Conservation (phyloP, 2,113 vertebrate species). For the Zosterops borbonicus region DNA sequence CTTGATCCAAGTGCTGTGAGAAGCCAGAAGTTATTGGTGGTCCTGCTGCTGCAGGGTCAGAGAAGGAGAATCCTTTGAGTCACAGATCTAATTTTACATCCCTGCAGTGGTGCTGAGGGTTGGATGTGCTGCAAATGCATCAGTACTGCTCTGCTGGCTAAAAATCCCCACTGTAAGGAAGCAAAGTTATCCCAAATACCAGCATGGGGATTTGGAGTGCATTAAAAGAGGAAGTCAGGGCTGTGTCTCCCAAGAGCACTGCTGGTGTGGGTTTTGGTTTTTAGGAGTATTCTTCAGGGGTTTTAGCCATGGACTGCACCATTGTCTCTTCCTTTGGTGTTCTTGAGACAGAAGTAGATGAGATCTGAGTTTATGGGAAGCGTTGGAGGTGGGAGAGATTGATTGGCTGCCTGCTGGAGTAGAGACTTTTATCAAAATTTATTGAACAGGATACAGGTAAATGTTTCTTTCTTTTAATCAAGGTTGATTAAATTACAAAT, state of each 20-base stretch:
- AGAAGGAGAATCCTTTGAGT: not conserved
- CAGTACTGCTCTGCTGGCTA: not conserved
- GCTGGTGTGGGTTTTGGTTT: not conserved
- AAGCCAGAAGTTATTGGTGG: not conserved
- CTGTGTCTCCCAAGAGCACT: not conserved
- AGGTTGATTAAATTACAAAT: constrained; percentile 57
- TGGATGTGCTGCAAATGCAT: not conserved
- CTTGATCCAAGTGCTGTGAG: not conserved
- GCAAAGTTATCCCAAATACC: not conserved
- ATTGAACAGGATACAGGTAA: constrained; percentile 31
- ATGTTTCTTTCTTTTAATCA: constrained; percentile 67
- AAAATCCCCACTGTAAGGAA: not conserved
- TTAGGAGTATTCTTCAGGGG: not conserved
- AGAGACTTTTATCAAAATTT: constrained; percentile 37
- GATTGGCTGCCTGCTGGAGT: not conserved
- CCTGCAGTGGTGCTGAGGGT: not conserved
- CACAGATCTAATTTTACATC: not conserved
- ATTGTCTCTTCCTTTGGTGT: not conserved
- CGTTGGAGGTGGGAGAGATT: not conserved
- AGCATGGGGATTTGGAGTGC: fast-evolving
- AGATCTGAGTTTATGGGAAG: not conserved
- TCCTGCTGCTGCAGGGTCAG: not conserved
- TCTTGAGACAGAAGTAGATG: not conserved
- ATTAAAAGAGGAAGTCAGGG: not conserved
- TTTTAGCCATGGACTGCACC: not conserved